A percentile compares a stretch with the other conserved stretches of the same genome.
Evolutionary conservation across 2,888 invertebrate genomes (phyloP).

Genomic region (Dasysyrphus albostriatus): DNA sequence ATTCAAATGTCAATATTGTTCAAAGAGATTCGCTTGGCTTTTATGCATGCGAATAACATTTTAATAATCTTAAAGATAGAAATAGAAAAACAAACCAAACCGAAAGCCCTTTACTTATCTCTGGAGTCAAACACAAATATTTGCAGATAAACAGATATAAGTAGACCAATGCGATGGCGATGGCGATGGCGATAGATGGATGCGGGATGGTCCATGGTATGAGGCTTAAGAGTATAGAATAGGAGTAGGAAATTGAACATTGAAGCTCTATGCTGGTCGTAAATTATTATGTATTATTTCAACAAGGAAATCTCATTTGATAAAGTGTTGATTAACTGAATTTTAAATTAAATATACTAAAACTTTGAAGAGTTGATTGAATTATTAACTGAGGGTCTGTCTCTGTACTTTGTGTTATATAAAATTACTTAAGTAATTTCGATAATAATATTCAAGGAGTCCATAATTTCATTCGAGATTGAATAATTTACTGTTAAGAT

Average conservation of each 20-base stretch:
- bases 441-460: background rate
- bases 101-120: background rate
- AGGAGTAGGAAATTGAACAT: background rate
- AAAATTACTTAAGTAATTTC: background rate
- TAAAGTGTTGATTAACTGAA: constrained; percentile 26
- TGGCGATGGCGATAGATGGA: background rate
- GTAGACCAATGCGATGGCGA: background rate
- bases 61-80: constrained; percentile 21
- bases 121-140: constrained; percentile 9
- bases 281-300: constrained; percentile 25
- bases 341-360: constrained; percentile 18
- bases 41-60: constrained; percentile 18
- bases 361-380: constrained; percentile 17
- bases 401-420: background rate
- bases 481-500: background rate
- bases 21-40: background rate
- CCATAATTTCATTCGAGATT: background rate
- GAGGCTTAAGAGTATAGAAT: background rate
- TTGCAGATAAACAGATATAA: constrained; percentile 11
- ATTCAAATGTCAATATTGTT: constrained; percentile 28
- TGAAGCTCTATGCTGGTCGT: background rate
- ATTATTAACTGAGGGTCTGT: background rate
- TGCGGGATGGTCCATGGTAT: background rate
- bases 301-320: constrained; percentile 13
- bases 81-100: constrained; percentile 4